Conservation (phyloP, 1,140 invertebrate genomes). For the Drosophila saltans region DNA sequence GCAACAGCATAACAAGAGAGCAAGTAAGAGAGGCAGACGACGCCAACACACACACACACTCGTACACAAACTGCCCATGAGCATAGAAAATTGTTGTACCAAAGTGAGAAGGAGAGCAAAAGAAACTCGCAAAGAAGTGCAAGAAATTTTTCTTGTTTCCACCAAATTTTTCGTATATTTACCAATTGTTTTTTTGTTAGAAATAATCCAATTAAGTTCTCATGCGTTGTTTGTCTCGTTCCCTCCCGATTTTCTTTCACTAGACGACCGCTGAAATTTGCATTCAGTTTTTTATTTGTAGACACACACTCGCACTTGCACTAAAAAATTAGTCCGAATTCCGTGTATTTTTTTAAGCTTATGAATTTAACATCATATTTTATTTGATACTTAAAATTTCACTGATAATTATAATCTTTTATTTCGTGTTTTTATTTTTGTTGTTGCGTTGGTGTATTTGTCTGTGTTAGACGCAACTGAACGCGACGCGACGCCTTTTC, state of each 20-base stretch:
- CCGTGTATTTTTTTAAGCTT: background rate
- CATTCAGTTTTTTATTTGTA: constrained; percentile 65
- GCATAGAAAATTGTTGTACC: constrained; percentile 50
- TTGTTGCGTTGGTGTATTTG: constrained; percentile 5
- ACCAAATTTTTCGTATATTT: constrained; percentile 50
- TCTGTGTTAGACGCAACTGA: background rate
- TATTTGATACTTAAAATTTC: constrained; percentile 61
- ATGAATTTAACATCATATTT: constrained; percentile 26
- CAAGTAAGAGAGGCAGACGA: constrained; percentile 10
- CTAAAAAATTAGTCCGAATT: constrained; percentile 33
- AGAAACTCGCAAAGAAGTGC: constrained; percentile 18
- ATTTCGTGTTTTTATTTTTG: constrained; percentile 44
- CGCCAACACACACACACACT: constrained; percentile 41
- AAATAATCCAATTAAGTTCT: constrained; percentile 72
- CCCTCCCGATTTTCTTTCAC: constrained; percentile 7
- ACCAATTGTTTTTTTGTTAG: constrained; percentile 53
- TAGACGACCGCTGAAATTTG: constrained; percentile 19
- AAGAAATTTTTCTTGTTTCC: constrained; percentile 29
- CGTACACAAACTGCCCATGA: constrained; percentile 16
- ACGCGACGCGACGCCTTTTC: background rate
- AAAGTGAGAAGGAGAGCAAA: constrained; percentile 26
- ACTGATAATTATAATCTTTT: constrained; percentile 44
- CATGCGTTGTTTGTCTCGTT: constrained; percentile 48
- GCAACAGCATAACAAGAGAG: background rate
- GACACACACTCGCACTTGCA: constrained; percentile 44